phyloP scores from a whole-genome alignment of 2,797 vertebrate genomes.

The Macroramphosus scolopax region DNA sequence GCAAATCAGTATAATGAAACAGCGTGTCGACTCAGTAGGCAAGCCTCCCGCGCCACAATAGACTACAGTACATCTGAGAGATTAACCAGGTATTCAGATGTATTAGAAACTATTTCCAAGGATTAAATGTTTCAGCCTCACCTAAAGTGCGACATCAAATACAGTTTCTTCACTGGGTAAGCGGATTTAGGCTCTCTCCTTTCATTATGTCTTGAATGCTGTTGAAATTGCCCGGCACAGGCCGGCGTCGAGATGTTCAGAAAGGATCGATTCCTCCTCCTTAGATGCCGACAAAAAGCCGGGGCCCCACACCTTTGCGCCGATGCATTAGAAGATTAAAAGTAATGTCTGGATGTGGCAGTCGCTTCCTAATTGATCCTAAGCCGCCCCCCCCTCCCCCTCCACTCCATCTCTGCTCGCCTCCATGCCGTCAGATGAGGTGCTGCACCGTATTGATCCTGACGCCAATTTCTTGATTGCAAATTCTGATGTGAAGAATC shows the following conservation, averaged over 20 bases:
- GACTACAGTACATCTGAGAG: conserved; percentile 61
- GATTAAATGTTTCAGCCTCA: conserved; percentile 70
- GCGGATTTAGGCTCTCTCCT: conserved; percentile 62
- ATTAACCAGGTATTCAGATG: conserved; percentile 71
- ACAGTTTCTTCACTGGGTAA: conserved; percentile 62
- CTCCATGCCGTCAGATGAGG: conserved; percentile 61
- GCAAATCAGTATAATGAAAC: conserved; percentile 58
- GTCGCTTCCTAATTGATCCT: conserved; percentile 77
- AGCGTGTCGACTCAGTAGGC: conserved; percentile 59
- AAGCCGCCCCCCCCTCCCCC: conserved; percentile 42
- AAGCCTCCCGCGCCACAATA: conserved; percentile 38
- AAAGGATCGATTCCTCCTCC: conserved; percentile 71
- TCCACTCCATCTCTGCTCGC: conserved; percentile 40
- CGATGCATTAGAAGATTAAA: conserved; percentile 84
- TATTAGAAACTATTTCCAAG: conserved; percentile 76
- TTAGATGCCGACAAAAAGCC: conserved; percentile 65
- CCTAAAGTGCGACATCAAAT: conserved; percentile 69
- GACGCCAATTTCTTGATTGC: conserved; percentile 81
- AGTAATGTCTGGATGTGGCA: conserved; percentile 74
- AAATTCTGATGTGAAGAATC: conserved; percentile 77
- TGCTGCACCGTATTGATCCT: conserved; percentile 72
- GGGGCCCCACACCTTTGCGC: conserved; percentile 52
- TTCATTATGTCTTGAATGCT: conserved; percentile 65
- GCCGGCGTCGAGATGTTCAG: conserved; percentile 55
- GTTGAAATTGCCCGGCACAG: conserved; percentile 59